phyloP scores from a whole-genome alignment of 2,797 vertebrate genomes.

The Varecia variegata region DNA sequence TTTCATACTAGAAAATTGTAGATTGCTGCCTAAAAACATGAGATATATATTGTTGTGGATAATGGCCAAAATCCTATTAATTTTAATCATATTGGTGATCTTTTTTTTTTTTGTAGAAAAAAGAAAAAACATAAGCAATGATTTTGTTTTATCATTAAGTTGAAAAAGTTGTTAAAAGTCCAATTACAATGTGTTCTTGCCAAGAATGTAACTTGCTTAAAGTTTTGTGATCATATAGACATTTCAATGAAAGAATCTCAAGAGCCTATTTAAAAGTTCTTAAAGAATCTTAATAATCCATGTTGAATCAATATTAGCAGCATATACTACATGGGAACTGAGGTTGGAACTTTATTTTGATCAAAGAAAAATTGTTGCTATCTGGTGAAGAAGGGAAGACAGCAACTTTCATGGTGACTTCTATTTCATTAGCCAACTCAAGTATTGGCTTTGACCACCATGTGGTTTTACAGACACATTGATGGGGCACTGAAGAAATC shows the following conservation, averaged over 20 bases:
- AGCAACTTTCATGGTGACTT: neutral
- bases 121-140: neutral
- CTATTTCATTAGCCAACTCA: neutral
- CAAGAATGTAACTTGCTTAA: neutral
- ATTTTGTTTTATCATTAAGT: slow-evolving; percentile 6
- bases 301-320: neutral
- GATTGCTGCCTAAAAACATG: neutral
- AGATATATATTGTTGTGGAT: neutral
- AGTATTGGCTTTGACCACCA: neutral
- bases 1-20: neutral
- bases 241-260: neutral
- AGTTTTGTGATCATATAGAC: neutral
- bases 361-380: neutral
- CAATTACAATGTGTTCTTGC: neutral
- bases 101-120: neutral
- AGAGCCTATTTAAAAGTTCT: neutral
- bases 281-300: neutral
- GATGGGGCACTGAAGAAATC: neutral
- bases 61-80: neutral
- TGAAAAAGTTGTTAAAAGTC: neutral
- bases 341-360: slow-evolving; percentile 7
- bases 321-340: neutral
- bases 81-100: neutral
- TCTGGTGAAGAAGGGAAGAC: neutral
- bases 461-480: neutral